These are phyloP conservation scores for Epizoanthus scotinus DNA, from an alignment of 92 coral and sea anemone genomes.

Conservation along the genomic window DNA sequence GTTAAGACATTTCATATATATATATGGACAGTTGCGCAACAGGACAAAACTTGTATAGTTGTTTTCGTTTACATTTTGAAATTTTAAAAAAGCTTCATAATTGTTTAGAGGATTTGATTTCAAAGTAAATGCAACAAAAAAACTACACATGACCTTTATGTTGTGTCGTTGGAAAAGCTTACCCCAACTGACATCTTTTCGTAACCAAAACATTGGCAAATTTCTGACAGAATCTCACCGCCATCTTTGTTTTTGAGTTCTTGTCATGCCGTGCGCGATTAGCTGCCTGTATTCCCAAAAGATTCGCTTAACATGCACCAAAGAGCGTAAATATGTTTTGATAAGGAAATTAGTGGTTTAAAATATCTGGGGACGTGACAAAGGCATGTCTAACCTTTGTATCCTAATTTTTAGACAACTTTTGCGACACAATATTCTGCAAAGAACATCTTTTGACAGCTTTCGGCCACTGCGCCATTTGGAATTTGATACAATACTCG, in stretches of 20 bases:
- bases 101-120: conserved; percentile 36
- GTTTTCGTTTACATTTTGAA: not conserved
- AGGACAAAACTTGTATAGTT: no score
- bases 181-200: not conserved
- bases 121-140: conserved; percentile 27
- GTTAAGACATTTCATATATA: no score
- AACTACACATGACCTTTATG: not conserved
- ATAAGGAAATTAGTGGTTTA: not conserved
- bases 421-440: not conserved
- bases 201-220: not conserved
- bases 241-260: conserved; percentile 2
- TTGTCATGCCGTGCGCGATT: not conserved
- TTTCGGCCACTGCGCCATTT: no score
- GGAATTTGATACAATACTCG: no score
- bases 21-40: no score
- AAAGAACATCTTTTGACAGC: no score
- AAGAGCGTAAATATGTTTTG: not conserved
- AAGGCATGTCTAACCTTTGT: not conserved
- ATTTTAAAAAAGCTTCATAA: conserved; percentile 16
- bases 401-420: not conserved
- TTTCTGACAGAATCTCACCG: not conserved
- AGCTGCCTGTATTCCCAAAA: not conserved
- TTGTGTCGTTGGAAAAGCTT: not conserved
- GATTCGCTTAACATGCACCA: not conserved
- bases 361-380: not conserved